Conservation (phyloP, 2,888 invertebrate species). For the Steromphala cineraria region DNA sequence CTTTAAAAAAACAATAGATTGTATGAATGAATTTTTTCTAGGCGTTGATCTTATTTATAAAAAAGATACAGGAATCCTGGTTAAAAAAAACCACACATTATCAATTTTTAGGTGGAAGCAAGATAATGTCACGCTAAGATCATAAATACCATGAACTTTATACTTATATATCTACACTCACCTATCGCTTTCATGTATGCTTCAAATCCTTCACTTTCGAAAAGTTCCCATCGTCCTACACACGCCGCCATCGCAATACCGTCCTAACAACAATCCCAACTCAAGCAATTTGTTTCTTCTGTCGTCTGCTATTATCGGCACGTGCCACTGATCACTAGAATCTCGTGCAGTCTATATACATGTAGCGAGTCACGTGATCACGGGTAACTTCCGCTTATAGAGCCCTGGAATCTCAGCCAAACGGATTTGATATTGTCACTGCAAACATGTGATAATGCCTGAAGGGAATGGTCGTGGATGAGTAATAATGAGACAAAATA, state of each 20-base stretch:
- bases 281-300: neutral
- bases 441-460: too few relatives aligned
- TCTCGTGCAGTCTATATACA: neutral
- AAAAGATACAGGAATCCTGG: too few relatives aligned
- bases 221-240: slow-evolving; percentile 53
- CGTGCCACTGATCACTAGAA: neutral
- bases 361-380: neutral
- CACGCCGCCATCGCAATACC: slow-evolving; percentile 40
- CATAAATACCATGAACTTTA: too few relatives aligned
- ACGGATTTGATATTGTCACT: neutral
- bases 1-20: too few relatives aligned
- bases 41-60: too few relatives aligned
- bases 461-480: too few relatives aligned
- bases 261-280: neutral
- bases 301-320: slow-evolving; percentile 5
- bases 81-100: too few relatives aligned
- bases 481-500: too few relatives aligned
- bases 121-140: too few relatives aligned
- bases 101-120: too few relatives aligned
- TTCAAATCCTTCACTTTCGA: slow-evolving; percentile 49
- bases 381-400: neutral
- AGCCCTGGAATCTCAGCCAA: neutral
- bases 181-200: slow-evolving; percentile 59
- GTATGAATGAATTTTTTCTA: too few relatives aligned
- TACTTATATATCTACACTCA: slow-evolving; percentile 26